phyloP scores from a whole-genome alignment of 2,888 invertebrate genomes.

The Drosophila longiperda region DNA sequence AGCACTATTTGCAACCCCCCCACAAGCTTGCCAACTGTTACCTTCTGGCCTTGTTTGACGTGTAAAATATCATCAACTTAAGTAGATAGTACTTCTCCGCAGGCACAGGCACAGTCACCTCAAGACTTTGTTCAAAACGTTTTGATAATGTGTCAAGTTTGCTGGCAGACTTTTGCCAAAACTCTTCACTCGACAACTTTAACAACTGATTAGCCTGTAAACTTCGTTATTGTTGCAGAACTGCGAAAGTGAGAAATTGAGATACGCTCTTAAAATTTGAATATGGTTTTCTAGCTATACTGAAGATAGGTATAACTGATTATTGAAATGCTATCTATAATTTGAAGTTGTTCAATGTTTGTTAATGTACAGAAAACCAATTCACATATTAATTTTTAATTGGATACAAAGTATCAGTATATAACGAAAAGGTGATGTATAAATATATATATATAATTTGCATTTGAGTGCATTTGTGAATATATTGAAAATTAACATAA shows the following conservation, averaged over 20 bases:
- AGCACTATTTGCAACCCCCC: constrained; percentile 22
- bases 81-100: constrained; percentile 49
- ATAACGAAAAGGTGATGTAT: not conserved
- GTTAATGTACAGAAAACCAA: not conserved
- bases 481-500: constrained; percentile 58
- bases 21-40: constrained; percentile 27
- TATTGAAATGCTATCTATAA: not conserved
- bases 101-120: not conserved
- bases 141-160: constrained; percentile 64
- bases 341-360: not conserved
- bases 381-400: not conserved
- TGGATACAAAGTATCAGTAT: too few species aligned
- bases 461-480: not conserved
- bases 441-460: constrained; percentile 18
- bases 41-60: constrained; percentile 38
- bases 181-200: constrained; percentile 37
- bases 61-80: constrained; percentile 69
- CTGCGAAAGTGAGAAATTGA: not conserved
- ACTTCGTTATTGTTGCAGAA: not conserved
- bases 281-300: not conserved
- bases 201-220: constrained; percentile 52
- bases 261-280: not conserved
- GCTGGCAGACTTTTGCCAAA: constrained; percentile 24
- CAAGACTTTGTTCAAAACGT: constrained; percentile 30
- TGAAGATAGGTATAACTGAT: not conserved